phyloP scores from a whole-genome alignment of 2,113 vertebrate genomes.

The Romanogobio albipinnatus region DNA sequence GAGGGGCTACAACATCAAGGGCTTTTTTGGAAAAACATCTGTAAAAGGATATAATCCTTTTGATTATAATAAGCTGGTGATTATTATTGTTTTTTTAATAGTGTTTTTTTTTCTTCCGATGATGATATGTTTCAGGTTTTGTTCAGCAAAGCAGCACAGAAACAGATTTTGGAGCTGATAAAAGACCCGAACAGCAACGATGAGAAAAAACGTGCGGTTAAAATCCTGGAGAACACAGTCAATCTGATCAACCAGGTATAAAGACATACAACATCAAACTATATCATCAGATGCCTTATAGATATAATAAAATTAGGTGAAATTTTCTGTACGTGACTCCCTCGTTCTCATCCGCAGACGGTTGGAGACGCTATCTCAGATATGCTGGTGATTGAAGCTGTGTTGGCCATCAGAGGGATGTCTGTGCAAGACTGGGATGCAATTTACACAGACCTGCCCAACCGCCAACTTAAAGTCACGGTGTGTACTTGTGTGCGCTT shows the following conservation, averaged over 20 bases:
- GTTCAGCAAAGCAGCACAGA: slow-evolving; percentile 87
- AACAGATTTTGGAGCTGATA: slow-evolving; percentile 81
- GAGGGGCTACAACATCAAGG: no score
- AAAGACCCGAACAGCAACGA: slow-evolving; percentile 70
- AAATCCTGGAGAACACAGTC: slow-evolving; percentile 82
- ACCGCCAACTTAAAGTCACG: slow-evolving; percentile 93
- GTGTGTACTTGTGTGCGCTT: slow-evolving; percentile 72
- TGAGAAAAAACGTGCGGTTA: slow-evolving; percentile 79
- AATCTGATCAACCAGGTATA: slow-evolving; percentile 93
- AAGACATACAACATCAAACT: neutral
- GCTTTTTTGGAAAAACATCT: no score
- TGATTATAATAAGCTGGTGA: neutral
- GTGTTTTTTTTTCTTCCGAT: neutral
- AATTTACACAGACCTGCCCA: slow-evolving; percentile 89
- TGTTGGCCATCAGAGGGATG: slow-evolving; percentile 85
- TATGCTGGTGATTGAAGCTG: slow-evolving; percentile 91
- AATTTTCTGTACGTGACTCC: neutral
- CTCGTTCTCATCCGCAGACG: slow-evolving; percentile 72
- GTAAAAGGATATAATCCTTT: neutral
- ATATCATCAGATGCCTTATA: neutral
- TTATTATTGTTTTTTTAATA: neutral
- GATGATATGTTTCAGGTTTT: slow-evolving; percentile 78
- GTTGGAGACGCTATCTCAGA: slow-evolving; percentile 93
- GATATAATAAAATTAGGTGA: neutral
- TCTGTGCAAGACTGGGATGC: slow-evolving; percentile 89